These are phyloP conservation scores for Apodemus speciosus DNA, from an alignment of 2,113 vertebrate genomes.

Conservation along the genomic window DNA sequence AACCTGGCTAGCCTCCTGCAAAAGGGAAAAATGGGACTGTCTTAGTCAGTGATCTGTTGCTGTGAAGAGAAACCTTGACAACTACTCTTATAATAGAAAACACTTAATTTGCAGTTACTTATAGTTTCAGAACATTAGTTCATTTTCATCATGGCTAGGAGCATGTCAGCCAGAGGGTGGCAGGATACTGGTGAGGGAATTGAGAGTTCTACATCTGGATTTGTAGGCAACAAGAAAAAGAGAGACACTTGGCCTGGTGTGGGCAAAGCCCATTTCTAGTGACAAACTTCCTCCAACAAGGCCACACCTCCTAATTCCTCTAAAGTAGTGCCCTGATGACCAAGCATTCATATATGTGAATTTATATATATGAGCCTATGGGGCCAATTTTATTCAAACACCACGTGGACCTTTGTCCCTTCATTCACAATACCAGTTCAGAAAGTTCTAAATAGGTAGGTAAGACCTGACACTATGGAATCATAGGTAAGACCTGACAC, in stretches of 20 bases:
- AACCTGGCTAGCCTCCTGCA: not conserved
- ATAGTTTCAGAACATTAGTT: not conserved
- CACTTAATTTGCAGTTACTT: not conserved
- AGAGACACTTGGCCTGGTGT: not conserved
- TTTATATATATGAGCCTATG: not conserved
- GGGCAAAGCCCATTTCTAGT: not conserved
- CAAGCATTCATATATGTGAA: too few species aligned
- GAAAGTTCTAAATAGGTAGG: not conserved
- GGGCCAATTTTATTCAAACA: not conserved
- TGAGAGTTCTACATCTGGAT: not conserved
- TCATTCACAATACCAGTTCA: not conserved
- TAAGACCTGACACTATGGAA: not conserved
- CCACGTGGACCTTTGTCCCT: not conserved
- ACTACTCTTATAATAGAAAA: not conserved
- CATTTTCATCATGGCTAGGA: not conserved
- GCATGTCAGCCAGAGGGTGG: not conserved
- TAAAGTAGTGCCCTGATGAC: not conserved
- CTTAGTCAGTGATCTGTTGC: not conserved
- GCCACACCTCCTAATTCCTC: not conserved
- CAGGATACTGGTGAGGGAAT: not conserved
- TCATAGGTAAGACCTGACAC: too few species aligned
- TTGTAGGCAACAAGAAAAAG: not conserved
- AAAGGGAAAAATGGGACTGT: not conserved
- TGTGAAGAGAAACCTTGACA: not conserved
- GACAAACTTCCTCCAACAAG: not conserved